phyloP scores from a whole-genome alignment of 2,797 vertebrate species.

The Sebastes hopkinsi region DNA sequence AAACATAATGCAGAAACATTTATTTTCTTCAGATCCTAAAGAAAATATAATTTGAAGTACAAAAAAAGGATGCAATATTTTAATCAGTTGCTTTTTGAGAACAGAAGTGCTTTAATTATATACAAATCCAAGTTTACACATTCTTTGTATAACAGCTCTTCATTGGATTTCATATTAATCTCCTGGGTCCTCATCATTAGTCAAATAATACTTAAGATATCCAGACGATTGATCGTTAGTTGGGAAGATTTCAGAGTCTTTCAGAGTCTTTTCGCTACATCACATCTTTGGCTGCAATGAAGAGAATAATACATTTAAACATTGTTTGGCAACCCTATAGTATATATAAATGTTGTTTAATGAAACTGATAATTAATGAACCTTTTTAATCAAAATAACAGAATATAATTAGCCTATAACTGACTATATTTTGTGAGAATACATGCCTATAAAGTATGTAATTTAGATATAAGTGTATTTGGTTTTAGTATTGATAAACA shows the following conservation, averaged over 20 bases:
- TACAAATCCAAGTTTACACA: background rate
- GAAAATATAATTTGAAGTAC: background rate
- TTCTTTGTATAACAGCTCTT: background rate
- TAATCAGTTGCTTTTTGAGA: background rate
- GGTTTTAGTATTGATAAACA: background rate
- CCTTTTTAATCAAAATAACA: background rate
- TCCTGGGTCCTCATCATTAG: background rate
- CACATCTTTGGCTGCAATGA: background rate
- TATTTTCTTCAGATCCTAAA: background rate
- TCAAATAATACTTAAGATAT: constrained; percentile 14
- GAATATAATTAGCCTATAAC: background rate
- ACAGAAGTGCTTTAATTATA: constrained; percentile 4
- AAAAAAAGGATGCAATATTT: background rate
- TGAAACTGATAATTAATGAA: background rate
- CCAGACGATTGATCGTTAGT: background rate
- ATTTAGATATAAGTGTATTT: background rate
- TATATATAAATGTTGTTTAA: background rate
- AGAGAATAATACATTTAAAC: constrained; percentile 2
- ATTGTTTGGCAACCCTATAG: background rate
- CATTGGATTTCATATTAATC: background rate
- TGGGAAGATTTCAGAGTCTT: background rate
- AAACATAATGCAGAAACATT: background rate
- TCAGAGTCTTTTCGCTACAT: background rate
- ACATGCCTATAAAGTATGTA: background rate
- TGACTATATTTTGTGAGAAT: background rate